Base-by-base conservation (phyloP, 1,140 invertebrate genomes). In the Lucilia sericata region DNA sequence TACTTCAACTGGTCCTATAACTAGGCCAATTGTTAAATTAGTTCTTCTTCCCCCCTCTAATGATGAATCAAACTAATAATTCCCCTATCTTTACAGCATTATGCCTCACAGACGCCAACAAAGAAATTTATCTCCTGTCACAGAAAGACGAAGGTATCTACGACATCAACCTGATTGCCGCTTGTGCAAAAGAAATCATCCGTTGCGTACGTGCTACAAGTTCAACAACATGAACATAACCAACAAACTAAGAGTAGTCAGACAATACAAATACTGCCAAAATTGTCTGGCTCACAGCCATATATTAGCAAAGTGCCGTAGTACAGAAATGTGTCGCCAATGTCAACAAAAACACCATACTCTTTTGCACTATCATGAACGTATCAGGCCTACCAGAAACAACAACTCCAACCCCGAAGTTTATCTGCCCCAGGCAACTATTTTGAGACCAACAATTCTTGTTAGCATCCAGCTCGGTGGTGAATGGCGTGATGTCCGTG, bases 271-370 rank as follows among this genome's bases (percentile, higher is more conserved):
- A 30, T 75, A 75, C 17, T 75, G 74, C 13, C 30, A 30, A 21
- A 75, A 75, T 34, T 75, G 74, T 14, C 13, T 75, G 25, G 30
- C 74, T 34, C 74, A 75, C 34, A 75, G 12, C 12, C 74, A 75
- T 21, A 4, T 21, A 30, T 25, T 25, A 25, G 74, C n/a, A 34
- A 75, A 3, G 3, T 75, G 74, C 34, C 21, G 19, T 2, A 75
- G n/a, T 14, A 75, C 19, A 1, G 13, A 25, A 34, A 21, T 30
- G 0, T 75, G 74, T 14, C 19, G 30, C 3, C 36, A 25, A 14
- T 75, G 74, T 34, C 21, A 75, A 2, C 19, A 75, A 34, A 34
- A 34, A 2, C 30, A 75, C 74, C 74, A 75, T 13, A 75, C 74
- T 2, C 2, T 75, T 3, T 21, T 75, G 4, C 25, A 75, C 21